Evolutionary conservation across 1,140 invertebrate genomes (phyloP), one percentile per base, ranked within the genome.

Genomic region (Ectropis grisescens): DNA sequence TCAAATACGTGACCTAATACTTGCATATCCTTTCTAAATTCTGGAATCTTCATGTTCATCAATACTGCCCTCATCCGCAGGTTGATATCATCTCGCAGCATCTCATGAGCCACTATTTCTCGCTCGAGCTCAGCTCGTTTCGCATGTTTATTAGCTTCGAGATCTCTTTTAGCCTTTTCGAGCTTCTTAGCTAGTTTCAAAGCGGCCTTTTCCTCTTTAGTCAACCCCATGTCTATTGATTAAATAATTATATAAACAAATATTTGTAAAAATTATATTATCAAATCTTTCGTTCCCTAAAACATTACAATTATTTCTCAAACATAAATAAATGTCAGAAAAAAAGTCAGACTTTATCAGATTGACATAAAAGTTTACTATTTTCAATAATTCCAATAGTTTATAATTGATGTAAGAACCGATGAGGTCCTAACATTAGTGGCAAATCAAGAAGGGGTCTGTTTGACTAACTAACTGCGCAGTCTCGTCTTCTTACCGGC

Each of bases 1-100:
- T 81, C 76, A 34, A 79, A 81, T 10, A 51, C 53, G 35, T 75
- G 62, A 67, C 74, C 76, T 59, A 75, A 58, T 2, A 76, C 57
- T 57, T 81, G 61, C 9, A 81, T 66, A 11, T 81, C 74, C 42
- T 75, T 47, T 29, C 42, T 69, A 27, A 79, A 75, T 2, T 75
- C 37, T 0, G 76, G 76, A 49, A 74, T 68, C 41, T 78, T 78
- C 19, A 81, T 74, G 39, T 76, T 74, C 0, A 70, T 29, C 72
- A 81, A 74, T 41, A 67, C 47, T 27, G 66, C 53, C 1, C 58
- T 54, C 69, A 71, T 78, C 15, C 41, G 62, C 30, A 58, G 62
- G 11, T 81, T 67, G 2, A 81, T 13, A 19, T 65, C 62, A 3
- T 45, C 55, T 30, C 52, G 43, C 29, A 53, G 59, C 12, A 37